Percentiles rank a stretch among this genome's conserved stretches.
phyloP scores from a whole-genome alignment of 2,797 vertebrate genomes.

The Phaenicophaeus curvirostris region DNA sequence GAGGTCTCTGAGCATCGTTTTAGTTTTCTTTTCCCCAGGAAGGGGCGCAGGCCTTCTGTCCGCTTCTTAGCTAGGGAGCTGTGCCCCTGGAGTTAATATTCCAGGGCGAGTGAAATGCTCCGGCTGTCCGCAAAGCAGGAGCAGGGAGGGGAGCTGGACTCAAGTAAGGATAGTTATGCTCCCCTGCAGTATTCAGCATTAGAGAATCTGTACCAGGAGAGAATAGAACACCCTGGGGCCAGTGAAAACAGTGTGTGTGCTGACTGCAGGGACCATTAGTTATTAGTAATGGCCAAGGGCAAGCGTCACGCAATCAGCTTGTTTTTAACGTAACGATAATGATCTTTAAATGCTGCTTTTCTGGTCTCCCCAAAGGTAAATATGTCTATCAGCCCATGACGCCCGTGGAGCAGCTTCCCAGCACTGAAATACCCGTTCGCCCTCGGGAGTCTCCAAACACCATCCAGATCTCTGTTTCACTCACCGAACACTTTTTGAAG shows the following conservation, averaged over 20 bases:
- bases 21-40: neutral
- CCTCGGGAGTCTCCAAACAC: slow-evolving; percentile 84
- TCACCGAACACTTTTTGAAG: slow-evolving; percentile 93
- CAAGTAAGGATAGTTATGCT: neutral
- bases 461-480: slow-evolving; percentile 89
- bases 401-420: slow-evolving; percentile 92
- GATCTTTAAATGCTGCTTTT: neutral
- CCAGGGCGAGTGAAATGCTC: neutral
- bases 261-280: neutral
- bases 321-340: too few relatives aligned
- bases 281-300: neutral
- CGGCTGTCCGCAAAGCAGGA: neutral
- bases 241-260: neutral
- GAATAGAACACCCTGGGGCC: neutral
- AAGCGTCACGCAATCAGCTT: rapidly evolving
- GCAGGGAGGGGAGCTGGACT: neutral
- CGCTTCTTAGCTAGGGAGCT: neutral
- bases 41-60: neutral
- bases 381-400: slow-evolving; percentile 99
- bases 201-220: neutral
- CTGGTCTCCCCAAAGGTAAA: slow-evolving; percentile 82
- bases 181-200: neutral
- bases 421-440: slow-evolving; percentile 86
- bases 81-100: neutral
- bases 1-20: neutral